Evolutionary conservation across 2,113 vertebrate genomes (phyloP), one percentile per base, ranked within the genome.

Genomic region (Bettongia penicillata): DNA sequence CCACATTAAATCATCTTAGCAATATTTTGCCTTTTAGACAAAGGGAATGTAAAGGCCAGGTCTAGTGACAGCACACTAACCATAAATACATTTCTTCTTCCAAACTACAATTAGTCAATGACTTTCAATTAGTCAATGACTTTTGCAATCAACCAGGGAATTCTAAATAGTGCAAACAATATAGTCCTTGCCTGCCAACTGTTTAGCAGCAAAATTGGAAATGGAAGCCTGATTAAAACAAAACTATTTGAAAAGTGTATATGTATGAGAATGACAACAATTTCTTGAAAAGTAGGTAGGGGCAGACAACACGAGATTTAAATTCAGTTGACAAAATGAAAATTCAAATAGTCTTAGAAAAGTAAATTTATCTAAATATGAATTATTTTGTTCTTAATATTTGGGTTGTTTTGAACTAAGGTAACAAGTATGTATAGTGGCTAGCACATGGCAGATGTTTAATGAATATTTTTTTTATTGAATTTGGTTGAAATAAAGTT

Each of bases 181-280:
- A 37, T 37, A 68, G 57, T 68, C 26, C 55, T 57, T 57, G 26
- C 12, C 28, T 14, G 11, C 57, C 57, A 68, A 68, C 31, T 5
- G 28, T 37, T 68, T 68, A 37, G 37, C 28, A 37, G 3, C 31
- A 16, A 14, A 31, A 68, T 68, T 68, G 28, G 57, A 37, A 37
- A 68, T 68, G 57, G 7, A 14, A 28, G 11, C 3, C 11, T 37
- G 11, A 3, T 14, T 61, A 2, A 61, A 61, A 61, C 2, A 61
- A 61, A 28, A 9, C 11, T 37, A 37, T 68, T 68, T 37, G 93
- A 92, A 92, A 48, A 96, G 26, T 90, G 0, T 91, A 91, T 95
- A 14, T 37, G 49, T 37, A 77, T 61, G 89, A 96, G 89, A 53
- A 93, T 11, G 84, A 47, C 24, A 95, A 93, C 93, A 92, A 47